A percentile compares a stretch with the other conserved stretches of the same genome.
Conservation (phyloP, 2,113 vertebrate genomes). For the Microtus richardsoni region DNA sequence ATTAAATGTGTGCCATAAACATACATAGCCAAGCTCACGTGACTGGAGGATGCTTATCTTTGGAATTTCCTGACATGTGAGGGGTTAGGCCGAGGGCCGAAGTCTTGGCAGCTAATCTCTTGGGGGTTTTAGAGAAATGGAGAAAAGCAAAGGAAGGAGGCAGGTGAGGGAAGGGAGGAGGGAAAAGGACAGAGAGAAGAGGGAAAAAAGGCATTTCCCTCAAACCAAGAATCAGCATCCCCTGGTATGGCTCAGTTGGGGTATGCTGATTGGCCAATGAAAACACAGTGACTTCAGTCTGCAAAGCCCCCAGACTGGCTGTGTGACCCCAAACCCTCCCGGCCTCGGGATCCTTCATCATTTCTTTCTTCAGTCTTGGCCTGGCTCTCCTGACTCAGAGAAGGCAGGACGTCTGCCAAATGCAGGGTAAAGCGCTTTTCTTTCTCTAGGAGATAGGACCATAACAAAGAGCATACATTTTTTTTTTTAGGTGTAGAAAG, state of each 20-base stretch:
- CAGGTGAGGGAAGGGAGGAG: neutral
- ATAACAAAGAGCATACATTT: constrained; percentile 6
- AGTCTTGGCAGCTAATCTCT: constrained; percentile 69
- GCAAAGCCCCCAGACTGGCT: neutral
- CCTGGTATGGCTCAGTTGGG: neutral
- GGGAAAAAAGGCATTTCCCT: neutral
- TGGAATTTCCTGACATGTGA: constrained; percentile 76
- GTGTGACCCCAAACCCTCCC: neutral
- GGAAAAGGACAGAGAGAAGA: neutral
- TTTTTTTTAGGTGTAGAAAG: constrained; percentile 22
- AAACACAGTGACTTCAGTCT: neutral
- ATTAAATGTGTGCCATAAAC: neutral
- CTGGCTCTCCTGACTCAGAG: constrained; percentile 29
- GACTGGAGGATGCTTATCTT: constrained; percentile 69
- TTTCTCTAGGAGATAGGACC: constrained; percentile 19
- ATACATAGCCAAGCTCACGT: neutral
- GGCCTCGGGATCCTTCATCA: constrained; percentile 55
- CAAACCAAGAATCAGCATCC: neutral
- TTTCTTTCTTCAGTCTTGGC: constrained; percentile 62
- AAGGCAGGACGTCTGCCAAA: neutral
- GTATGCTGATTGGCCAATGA: neutral
- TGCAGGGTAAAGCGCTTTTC: neutral
- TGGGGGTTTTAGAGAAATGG: constrained; percentile 59
- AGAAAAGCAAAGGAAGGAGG: neutral
- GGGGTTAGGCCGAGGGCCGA: constrained; percentile 14